Conservation (phyloP, 1,140 invertebrate genomes). For the Papilio aristodemus region DNA sequence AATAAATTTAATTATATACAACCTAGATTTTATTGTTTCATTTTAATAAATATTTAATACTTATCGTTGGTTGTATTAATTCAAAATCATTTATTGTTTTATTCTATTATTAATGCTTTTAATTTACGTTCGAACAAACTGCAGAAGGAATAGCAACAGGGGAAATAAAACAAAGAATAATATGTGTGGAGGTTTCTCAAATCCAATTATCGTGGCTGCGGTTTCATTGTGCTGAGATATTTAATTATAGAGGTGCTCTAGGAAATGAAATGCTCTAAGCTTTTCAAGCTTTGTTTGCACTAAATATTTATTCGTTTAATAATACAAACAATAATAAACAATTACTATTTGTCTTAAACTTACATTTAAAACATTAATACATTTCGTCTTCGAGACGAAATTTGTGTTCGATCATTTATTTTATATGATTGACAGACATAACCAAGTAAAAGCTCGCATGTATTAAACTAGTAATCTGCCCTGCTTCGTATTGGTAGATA, state of each 20-base stretch:
- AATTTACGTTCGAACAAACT: neutral
- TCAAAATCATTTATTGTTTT: neutral
- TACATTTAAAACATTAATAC: no score
- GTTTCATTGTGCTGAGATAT: conserved; percentile 9
- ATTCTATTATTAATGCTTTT: neutral
- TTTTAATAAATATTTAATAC: no score
- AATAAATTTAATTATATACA: no score
- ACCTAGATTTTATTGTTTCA: no score
- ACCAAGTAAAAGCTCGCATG: no score
- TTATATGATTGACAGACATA: no score
- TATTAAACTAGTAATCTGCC: no score
- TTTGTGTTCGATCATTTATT: no score
- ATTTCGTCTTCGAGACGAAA: no score
- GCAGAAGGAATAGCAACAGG: neutral
- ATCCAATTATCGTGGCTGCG: conserved; percentile 4
- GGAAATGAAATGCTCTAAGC: neutral
- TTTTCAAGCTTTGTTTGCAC: neutral
- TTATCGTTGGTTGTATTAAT: no score
- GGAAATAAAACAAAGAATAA: conserved; percentile 18
- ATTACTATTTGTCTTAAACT: no score
- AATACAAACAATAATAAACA: neutral
- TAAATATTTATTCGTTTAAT: conserved; percentile 6
- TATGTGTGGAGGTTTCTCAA: conserved; percentile 6
- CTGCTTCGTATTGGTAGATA: no score
- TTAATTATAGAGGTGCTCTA: conserved; percentile 1